Evolutionary conservation across 2,888 invertebrate genomes (phyloP), one percentile per base, ranked within the genome.

Genomic region (Apamea sordens): DNA sequence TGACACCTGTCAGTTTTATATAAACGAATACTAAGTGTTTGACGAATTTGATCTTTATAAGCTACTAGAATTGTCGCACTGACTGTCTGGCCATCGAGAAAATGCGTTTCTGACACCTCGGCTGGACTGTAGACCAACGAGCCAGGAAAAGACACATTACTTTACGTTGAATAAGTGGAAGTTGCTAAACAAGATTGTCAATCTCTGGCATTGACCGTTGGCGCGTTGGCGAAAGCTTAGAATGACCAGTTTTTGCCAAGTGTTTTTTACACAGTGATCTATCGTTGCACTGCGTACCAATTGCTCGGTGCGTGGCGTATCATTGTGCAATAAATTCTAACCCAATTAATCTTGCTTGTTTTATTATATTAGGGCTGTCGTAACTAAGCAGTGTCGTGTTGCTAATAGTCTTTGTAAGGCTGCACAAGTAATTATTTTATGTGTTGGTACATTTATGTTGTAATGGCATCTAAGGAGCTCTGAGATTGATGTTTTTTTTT

Each of bases 201-300:
- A 87, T 90, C 88, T 89, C 90, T 92, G 93, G 92, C 95, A 94
- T 93, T 95, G 95, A 93, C 95, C 95, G 92, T 88, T 84, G 83
- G 95, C 92, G 95, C 95, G 92, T 88, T 84, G 83, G 95, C 92
- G 95, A 95, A 95, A 95, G 95, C 92, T 91, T 83, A 79, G 28
- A 84, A 83, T 85, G 84, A 92, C 92, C 76, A 83, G 92, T 92
- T 93, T 82, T 90, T 80, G 68, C 74, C 76, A 76, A 78, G 76
- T 76, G 81, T 87, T 84, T 82, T 84, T 80, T 87, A 80, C 63
- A 75, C 56, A 67, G 13, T 69, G 68, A 56, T 65, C 53, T 74
- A 13, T n/a, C 36, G 28, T 77, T 83, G 79, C 68, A 36, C 47
- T 76, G 74, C 76, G 50, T 84, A 72, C 56, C 56, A 24, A 56